A percentile compares a stretch with the other conserved stretches of the same genome.
Evolutionary conservation across 2,888 invertebrate species (phyloP).

Genomic region (Heliconius aoede): DNA sequence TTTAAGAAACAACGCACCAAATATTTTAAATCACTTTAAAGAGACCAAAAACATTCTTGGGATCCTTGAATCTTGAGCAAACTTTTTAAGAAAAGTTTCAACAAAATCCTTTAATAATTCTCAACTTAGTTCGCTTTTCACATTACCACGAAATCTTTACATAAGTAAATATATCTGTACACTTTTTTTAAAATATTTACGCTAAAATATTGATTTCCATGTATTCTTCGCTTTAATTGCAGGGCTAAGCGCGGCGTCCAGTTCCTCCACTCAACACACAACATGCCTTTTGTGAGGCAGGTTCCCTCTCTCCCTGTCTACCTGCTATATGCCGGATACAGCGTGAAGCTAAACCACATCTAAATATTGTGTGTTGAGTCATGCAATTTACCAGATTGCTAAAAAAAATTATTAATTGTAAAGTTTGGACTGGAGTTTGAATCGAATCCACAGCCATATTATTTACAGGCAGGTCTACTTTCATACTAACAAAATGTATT

Average conservation of each 20-base stretch:
- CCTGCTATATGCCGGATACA: background rate
- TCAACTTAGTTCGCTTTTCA: background rate
- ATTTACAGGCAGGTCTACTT: no score
- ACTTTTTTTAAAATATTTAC: background rate
- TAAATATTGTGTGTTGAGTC: no score
- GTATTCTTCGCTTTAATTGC: background rate
- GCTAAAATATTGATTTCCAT: no score
- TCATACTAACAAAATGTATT: no score
- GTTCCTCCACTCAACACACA: background rate
- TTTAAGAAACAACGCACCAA: background rate
- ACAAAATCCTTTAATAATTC: slow-evolving; percentile 10
- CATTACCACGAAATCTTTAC: background rate
- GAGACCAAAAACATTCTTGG: background rate
- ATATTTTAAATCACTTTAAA: background rate
- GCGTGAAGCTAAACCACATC: background rate
- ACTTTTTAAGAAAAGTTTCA: background rate
- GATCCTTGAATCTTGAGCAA: background rate
- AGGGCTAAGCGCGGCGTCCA: background rate
- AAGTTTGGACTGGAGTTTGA: no score
- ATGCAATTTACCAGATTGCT: no score
- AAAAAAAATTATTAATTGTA: no score
- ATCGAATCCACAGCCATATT: no score
- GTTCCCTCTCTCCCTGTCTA: background rate
- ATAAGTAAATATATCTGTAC: background rate
- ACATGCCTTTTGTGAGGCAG: no score